Conservation (phyloP, 2,888 invertebrate genomes). For the Patella pellucida region DNA sequence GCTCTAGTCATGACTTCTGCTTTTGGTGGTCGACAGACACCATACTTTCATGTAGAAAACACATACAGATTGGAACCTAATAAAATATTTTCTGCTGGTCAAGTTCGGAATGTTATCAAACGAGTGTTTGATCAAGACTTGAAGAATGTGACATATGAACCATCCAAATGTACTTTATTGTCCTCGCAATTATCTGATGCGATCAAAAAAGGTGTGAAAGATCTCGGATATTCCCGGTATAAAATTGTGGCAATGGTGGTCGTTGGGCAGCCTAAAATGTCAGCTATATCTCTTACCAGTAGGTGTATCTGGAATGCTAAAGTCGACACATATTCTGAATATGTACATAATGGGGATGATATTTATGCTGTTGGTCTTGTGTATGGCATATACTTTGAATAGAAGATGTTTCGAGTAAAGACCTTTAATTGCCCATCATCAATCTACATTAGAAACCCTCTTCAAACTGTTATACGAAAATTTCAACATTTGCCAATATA, state of each 20-base stretch:
- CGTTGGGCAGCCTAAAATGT: constrained; percentile 47
- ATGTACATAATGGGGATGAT: constrained; percentile 45
- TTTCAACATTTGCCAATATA: no score
- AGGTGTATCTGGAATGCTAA: constrained; percentile 61
- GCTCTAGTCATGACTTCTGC: constrained; percentile 44
- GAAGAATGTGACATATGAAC: constrained; percentile 46
- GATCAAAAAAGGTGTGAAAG: constrained; percentile 56
- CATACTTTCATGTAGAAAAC: constrained; percentile 52
- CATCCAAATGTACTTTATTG: constrained; percentile 45
- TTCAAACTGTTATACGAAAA: no score
- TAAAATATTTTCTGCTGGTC: constrained; percentile 38
- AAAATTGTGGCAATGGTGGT: constrained; percentile 57
- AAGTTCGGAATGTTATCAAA: constrained; percentile 43
- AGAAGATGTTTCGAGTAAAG: background rate
- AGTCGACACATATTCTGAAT: constrained; percentile 57
- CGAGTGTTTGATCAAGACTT: constrained; percentile 46
- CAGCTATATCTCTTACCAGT: constrained; percentile 54
- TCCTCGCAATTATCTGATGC: constrained; percentile 49
- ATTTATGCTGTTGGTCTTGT: constrained; percentile 58
- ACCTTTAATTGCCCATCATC: no score
- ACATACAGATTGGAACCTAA: constrained; percentile 56
- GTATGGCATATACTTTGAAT: constrained; percentile 58
- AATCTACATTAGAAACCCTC: no score
- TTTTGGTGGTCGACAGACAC: constrained; percentile 32
- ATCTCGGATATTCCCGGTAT: constrained; percentile 49